Evolutionary conservation across 1,140 invertebrate species (phyloP).

Genomic region (Lasaia peninsularis): DNA sequence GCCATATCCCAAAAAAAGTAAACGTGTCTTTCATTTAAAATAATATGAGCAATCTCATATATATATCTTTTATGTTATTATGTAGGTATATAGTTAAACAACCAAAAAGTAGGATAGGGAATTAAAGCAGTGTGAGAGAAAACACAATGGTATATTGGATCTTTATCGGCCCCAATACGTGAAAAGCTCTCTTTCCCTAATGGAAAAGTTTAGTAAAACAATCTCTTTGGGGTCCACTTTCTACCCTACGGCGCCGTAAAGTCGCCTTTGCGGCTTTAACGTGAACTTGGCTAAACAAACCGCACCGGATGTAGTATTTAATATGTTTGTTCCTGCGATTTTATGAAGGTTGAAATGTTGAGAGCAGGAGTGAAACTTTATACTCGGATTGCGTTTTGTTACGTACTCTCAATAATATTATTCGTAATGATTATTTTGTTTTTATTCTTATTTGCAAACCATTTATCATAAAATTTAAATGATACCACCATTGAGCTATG

Average conservation of each 20-base stretch:
- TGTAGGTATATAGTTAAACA: no score
- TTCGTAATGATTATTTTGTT: no score
- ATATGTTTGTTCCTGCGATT: constrained; percentile 25
- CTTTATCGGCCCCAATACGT: constrained; percentile 6
- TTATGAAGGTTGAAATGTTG: constrained; percentile 10
- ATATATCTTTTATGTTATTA: no score
- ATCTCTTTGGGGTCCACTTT: constrained; percentile 35
- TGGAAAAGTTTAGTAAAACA: constrained; percentile 48
- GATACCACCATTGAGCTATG: no score
- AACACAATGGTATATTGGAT: not conserved
- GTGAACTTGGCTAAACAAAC: constrained; percentile 31
- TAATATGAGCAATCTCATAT: no score
- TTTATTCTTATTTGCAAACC: no score
- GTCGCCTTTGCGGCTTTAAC: constrained; percentile 25
- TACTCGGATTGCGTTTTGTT: not conserved
- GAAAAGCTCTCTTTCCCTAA: constrained; percentile 19
- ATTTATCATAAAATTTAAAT: no score
- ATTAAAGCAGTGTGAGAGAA: not conserved
- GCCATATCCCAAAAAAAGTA: no score
- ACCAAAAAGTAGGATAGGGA: not conserved
- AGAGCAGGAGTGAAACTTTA: constrained; percentile 1
- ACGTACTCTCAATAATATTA: no score
- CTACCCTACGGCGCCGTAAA: constrained; percentile 32
- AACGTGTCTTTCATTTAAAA: no score
- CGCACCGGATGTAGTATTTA: constrained; percentile 22